Evolutionary conservation across 2,888 invertebrate species (phyloP), one percentile per base, ranked within the genome.

Genomic region (Callinectes sapidus): DNA sequence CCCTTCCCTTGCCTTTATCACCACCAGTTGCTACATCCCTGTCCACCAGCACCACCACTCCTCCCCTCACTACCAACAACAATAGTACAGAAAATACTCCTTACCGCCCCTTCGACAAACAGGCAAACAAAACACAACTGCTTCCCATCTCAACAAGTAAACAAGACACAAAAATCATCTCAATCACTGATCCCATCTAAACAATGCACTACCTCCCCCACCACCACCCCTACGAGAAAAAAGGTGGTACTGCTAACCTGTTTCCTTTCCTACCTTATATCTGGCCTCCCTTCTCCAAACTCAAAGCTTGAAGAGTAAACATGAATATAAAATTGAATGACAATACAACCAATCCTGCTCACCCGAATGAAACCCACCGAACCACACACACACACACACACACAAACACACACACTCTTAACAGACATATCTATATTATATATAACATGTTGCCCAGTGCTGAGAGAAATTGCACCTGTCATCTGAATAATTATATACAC

Each of bases 311-410:
- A 81, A 81, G 35, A 13, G 35, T 81, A 81, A 81, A 81, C 81
- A 81, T 81, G 81, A 32, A 81, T 81, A 35, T 81, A 81, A 81
- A 35, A 35, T 2, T 81, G 81, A 35, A 81, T 35, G 5, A n/a
- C 81, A 81, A 77, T 28, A 77, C 71, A 77, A 77, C 28, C 71
- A 28, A 81, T n/a, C 81, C 35, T 81, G 81, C 35, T 16, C 81
- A 81, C 16, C 81, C 35, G 16, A 87, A 42, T 55, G 18, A 61
- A 32, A 55, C 10, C 1, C 55, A 88, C 48, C 35, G 18, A 61
- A 32, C 32, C 10, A 28, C 55, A 88, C 48, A 87, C 54, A 87
- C 42, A 39, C 54, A 87, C 87, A 87, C 54, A 87, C 87, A 87
- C 54, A 87, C 54, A 48, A 6, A 87, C 48, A 87, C 87, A 48